Conservation (phyloP, 2,888 invertebrate species). For the Agriopis marginaria region DNA sequence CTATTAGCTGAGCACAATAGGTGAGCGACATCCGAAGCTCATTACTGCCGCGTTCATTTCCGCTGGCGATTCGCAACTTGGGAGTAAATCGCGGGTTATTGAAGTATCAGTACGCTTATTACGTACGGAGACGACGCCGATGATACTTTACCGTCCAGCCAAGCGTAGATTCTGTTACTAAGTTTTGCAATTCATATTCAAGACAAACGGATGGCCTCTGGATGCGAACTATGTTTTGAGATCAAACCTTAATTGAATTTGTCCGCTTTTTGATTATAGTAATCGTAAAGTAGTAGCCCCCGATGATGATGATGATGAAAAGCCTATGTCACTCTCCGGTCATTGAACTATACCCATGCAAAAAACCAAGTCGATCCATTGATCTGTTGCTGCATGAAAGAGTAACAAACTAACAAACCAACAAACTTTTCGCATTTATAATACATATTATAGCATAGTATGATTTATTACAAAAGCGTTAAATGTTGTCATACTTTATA, state of each 20-base stretch:
- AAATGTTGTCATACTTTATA: slow-evolving; percentile 11
- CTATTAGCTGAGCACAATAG: slow-evolving; percentile 85
- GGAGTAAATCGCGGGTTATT: slow-evolving; percentile 69
- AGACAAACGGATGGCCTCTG: slow-evolving; percentile 7
- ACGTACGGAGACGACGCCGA: slow-evolving; percentile 39
- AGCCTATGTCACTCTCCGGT: too few species aligned
- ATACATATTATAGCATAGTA: too few species aligned
- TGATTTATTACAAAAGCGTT: too few species aligned
- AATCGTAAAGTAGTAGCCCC: neutral
- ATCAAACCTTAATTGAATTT: slow-evolving; percentile 4
- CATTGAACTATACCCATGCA: too few species aligned
- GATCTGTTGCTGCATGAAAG: too few species aligned
- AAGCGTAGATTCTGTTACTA: slow-evolving; percentile 26
- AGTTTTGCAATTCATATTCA: slow-evolving; percentile 22
- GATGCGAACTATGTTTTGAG: slow-evolving; percentile 4
- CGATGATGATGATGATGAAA: too few species aligned
- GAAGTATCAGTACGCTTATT: slow-evolving; percentile 60
- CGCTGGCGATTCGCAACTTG: slow-evolving; percentile 81
- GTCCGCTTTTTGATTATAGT: neutral
- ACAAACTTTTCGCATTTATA: too few species aligned
- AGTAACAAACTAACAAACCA: too few species aligned
- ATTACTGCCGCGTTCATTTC: slow-evolving; percentile 81
- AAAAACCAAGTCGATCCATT: too few species aligned
- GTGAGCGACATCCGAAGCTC: slow-evolving; percentile 86
- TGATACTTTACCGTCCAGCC: slow-evolving; percentile 26